Conservation (phyloP, 1,140 invertebrate species). For the Papilio xuthus region DNA sequence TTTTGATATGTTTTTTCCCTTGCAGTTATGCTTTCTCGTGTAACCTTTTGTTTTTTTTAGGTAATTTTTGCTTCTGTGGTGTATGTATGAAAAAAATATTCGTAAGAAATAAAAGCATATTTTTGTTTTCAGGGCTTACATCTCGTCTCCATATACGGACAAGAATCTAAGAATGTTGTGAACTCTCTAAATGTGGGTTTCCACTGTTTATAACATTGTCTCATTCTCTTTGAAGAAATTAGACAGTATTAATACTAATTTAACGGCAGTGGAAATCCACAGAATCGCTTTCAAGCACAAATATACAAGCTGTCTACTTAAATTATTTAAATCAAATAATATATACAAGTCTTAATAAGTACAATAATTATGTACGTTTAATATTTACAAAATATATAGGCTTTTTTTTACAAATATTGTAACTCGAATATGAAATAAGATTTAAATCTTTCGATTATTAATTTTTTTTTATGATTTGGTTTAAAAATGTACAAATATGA, state of each 20-base stretch:
- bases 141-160: constrained; percentile 83
- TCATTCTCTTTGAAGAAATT: too few relatives aligned
- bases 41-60: constrained; percentile 20
- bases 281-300: constrained; percentile 34
- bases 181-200: constrained; percentile 47
- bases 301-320: constrained; percentile 58
- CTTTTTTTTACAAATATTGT: constrained; percentile 76
- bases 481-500: not conserved
- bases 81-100: constrained; percentile 36
- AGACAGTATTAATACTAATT: not conserved
- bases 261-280: not conserved
- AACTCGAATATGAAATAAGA: constrained; percentile 31
- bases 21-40: constrained; percentile 8
- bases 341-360: constrained; percentile 59
- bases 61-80: constrained; percentile 38
- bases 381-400: constrained; percentile 62
- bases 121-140: constrained; percentile 82
- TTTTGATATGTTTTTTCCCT: too few relatives aligned
- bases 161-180: constrained; percentile 84
- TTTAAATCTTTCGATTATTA: not conserved
- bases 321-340: constrained; percentile 60
- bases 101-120: constrained; percentile 41
- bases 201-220: constrained; percentile 53
- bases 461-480: not conserved
- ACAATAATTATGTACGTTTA: constrained; percentile 63